A percentile compares a stretch with the other conserved stretches of the same genome.
These are phyloP conservation scores for Lithobates sylvaticus DNA, from an alignment of 2,797 vertebrate genomes.

Conservation along the genomic window DNA sequence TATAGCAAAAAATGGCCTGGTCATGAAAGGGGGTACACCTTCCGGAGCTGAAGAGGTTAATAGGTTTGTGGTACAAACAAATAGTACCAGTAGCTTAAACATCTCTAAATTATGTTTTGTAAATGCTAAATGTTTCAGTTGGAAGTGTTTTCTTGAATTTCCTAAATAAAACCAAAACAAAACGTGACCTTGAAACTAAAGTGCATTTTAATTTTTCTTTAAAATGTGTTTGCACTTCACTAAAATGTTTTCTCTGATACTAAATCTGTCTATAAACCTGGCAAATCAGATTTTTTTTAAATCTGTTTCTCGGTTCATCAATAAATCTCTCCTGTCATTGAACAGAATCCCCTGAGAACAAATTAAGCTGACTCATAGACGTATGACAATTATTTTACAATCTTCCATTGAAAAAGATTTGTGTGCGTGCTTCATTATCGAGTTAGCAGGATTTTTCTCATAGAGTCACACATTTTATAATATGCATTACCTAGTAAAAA, in stretches of 20 bases:
- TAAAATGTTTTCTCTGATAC: background rate
- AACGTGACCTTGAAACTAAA: background rate
- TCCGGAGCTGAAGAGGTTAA: too few species aligned
- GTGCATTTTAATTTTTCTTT: background rate
- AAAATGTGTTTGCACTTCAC: background rate
- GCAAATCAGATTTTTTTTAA: background rate
- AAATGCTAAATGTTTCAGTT: too few species aligned
- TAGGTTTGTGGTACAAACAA: too few species aligned
- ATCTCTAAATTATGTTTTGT: too few species aligned
- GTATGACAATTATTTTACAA: conserved; percentile 23
- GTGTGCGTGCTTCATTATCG: conserved; percentile 24
- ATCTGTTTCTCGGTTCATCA: background rate
- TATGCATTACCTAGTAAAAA: conserved; percentile 15
- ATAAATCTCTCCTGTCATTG: background rate
- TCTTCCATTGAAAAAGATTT: conserved; percentile 12
- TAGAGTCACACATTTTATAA: background rate
- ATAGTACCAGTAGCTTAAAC: too few species aligned
- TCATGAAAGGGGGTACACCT: too few species aligned
- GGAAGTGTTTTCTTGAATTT: background rate
- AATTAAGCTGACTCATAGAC: conserved; percentile 16
- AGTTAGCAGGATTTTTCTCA: conserved; percentile 32
- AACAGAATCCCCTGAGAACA: conserved; percentile 4
- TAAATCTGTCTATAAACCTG: background rate
- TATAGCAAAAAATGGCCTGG: too few species aligned
- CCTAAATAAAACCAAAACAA: background rate